Base-by-base conservation (phyloP, 2,888 invertebrate species). In the Dioctria rufipes region DNA sequence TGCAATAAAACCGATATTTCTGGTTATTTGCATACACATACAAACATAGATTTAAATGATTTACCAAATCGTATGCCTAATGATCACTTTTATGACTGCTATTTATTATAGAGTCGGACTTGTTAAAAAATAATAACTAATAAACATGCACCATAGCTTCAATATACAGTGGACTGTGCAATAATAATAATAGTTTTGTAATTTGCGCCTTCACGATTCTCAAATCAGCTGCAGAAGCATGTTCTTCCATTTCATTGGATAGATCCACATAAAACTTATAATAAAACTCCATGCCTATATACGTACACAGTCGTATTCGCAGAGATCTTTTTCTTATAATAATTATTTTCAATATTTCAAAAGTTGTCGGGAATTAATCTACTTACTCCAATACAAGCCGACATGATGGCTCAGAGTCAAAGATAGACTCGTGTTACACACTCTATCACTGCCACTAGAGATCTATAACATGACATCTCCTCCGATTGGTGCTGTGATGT, bases 261-360 rank as follows among this genome's bases (percentile, higher is more conserved):
- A 58, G 37, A 42, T 42, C 73, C 58, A 73, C 2, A 25, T 58
- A 73, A 73, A 58, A 60, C 42, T 58, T 73, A n/a, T 40, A 25
- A 25, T 25, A 25, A 25, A 25, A 25, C 25, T 25, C 25, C 25
- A 25, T 25, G 25, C 25, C 25, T 25, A 2, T 25, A 25, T 25
- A 25, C 25, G 25, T 25, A 25, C 25, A 25, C 25, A 25, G 25
- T 25, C 25, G 25, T 25, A 25, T 25, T 25, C 25, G 25, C 25
- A 25, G 25, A 25, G 25, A 25, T 25, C 25, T 58, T 60, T 58
- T 73, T 58, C 73, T 73, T 25, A 25, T 51, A 73, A 73, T 73
- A 73, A 73, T 73, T 73, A 73, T 73, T 73, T 25, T 73, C 60
- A 58, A 60, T 51, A 42, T 73, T 73, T 73, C 73, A 73, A 73